Evolutionary conservation across 2,797 vertebrate species (phyloP), one percentile per base, ranked within the genome.

Genomic region (Discoglossus pictus): DNA sequence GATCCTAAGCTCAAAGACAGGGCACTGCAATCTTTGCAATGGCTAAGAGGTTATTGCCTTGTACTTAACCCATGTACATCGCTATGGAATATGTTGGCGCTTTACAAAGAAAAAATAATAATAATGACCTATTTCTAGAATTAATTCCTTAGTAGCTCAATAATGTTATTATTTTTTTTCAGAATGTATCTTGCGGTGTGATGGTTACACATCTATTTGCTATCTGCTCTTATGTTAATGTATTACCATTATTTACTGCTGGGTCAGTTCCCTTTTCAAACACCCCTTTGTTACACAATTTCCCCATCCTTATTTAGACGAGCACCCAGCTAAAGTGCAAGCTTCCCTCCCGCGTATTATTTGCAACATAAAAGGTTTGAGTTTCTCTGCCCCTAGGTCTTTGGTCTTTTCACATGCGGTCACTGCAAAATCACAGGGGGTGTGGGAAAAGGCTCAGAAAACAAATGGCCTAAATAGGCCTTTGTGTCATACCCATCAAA

Each of bases 391-490:
- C 23, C 44, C 38, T 15, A 24, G 25, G 1, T 50, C 44, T 27
- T 44, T 25, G 38, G 35, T 25, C 39, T 25, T 56, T 70, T 70
- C 52, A 70, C 2, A 51, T 40, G 21, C 21, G 24, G 47, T 21
- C 15, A 12, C 36, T 35, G 23, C 7, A 7, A 43, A 40, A 31
- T 64, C 35, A 71, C 60, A 51, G 10, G 17, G 60, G 52, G 52
- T 64, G 68, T 71, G 60, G 60, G 68, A 71, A 71, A 40, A 62
- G 20, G 12, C 9, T 3, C 16, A 12, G 25, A 16, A 42, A 42
- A 42, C 24, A 63, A 64, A 56, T 58, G 52, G 52, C n/a, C 24
- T 35, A 17, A 58, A 31, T 27, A 63, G 43, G 60, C 60, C 27
- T 67, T 52, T 63, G 50, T 70, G 13, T 43, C 17, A 2, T 23